phyloP scores from a whole-genome alignment of 1,140 invertebrate species.

The Scylla paramamosain region DNA sequence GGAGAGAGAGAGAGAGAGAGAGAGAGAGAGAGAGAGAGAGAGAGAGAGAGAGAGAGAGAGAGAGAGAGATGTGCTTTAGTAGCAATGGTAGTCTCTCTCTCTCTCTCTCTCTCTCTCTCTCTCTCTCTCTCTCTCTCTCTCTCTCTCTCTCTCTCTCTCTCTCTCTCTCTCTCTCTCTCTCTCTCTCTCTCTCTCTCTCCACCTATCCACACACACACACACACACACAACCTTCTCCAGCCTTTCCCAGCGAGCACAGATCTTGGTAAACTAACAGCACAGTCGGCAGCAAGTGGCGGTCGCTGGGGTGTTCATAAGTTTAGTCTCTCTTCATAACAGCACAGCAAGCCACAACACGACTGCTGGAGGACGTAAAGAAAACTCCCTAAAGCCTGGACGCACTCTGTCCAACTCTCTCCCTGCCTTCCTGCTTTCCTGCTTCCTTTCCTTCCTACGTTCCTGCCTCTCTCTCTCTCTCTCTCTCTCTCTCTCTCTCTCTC shows the following conservation, averaged over 20 bases:
- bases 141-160: neutral
- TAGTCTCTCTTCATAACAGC: neutral
- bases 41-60: too few relatives aligned
- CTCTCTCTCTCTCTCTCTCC: neutral
- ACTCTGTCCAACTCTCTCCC: neutral
- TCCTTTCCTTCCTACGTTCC: neutral
- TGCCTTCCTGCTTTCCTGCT: neutral
- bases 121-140: neutral
- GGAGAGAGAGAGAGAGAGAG: too few relatives aligned
- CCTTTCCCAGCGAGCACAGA: too few relatives aligned
- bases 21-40: too few relatives aligned
- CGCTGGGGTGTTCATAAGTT: neutral
- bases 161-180: neutral
- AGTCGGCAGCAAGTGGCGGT: too few relatives aligned
- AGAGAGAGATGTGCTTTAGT: neutral
- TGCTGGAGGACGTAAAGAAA: too few relatives aligned
- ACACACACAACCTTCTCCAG: too few relatives aligned
- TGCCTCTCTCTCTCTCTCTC: neutral
- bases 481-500: neutral
- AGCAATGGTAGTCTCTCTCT: neutral
- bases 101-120: neutral
- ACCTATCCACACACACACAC: too few relatives aligned
- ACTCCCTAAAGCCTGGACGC: neutral
- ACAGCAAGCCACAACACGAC: too few relatives aligned
- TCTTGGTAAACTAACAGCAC: too few relatives aligned